Percentiles rank a stretch among this genome's conserved stretches.
phyloP scores from a whole-genome alignment of 2,797 vertebrate genomes.

The Micropoecilia bifurca region DNA sequence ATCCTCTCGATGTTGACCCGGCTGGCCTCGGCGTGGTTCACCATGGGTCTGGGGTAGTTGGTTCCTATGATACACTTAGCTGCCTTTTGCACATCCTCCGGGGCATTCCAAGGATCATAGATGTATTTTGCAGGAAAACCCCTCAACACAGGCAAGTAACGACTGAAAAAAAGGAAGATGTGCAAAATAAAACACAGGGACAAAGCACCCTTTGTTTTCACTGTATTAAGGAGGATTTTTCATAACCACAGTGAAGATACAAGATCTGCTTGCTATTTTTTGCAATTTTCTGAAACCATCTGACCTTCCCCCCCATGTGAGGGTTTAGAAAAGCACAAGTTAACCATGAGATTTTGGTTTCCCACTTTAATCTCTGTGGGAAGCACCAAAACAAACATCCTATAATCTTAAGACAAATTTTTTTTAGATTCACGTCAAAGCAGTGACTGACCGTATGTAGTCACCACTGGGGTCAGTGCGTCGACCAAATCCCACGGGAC shows the following conservation, averaged over 20 bases:
- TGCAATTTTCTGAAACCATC: background rate
- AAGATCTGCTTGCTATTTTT: background rate
- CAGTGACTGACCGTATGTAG: slow-evolving; percentile 87
- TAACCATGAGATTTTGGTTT: slow-evolving; percentile 13
- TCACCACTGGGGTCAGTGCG: slow-evolving; percentile 94
- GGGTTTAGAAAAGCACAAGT: slow-evolving; percentile 7
- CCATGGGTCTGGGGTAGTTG: slow-evolving; percentile 95
- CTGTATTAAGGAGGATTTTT: background rate
- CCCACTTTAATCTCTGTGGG: background rate
- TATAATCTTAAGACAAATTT: background rate
- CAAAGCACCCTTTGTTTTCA: slow-evolving; percentile 4
- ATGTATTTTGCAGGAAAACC: slow-evolving; percentile 95
- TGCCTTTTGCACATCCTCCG: slow-evolving; percentile 91
- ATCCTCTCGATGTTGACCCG: slow-evolving; percentile 94
- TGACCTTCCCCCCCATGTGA: slow-evolving; percentile 8
- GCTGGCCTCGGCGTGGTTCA: slow-evolving; percentile 93
- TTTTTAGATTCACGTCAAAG: background rate
- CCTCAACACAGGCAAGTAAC: slow-evolving; percentile 90
- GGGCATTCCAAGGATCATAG: slow-evolving; percentile 96
- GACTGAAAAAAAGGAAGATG: slow-evolving; percentile 74
- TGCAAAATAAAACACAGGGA: background rate
- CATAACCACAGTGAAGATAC: background rate
- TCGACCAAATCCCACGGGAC: slow-evolving; percentile 92
- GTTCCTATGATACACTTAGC: slow-evolving; percentile 93
- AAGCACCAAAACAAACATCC: background rate